Percentiles rank a stretch among this genome's conserved stretches.
phyloP scores from a whole-genome alignment of 2,888 invertebrate species.

The Mythimna loreyi region DNA sequence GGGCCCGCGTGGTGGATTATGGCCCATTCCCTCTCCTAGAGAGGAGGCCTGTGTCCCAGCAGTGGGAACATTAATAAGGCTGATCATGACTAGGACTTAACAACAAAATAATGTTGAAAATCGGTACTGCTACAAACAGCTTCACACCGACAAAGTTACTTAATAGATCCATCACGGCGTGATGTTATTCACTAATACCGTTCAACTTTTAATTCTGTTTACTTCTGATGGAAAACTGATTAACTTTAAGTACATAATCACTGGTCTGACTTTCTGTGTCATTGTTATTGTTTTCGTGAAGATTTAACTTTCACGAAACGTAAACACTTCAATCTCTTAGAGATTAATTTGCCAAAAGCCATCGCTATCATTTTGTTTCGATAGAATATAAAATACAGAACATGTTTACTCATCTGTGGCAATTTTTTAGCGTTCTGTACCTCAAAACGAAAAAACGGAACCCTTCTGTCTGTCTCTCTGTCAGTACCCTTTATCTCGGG shows the following conservation, averaged over 20 bases:
- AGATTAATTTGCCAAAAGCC: neutral
- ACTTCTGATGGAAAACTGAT: slow-evolving; percentile 37
- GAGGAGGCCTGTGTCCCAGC: too few relatives aligned
- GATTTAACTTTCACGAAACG: slow-evolving; percentile 19
- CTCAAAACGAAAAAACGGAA: too few relatives aligned
- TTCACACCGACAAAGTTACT: slow-evolving; percentile 13
- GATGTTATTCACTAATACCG: slow-evolving; percentile 2
- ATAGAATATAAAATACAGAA: neutral
- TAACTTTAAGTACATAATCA: slow-evolving; percentile 27
- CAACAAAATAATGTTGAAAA: neutral
- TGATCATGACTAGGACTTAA: too few relatives aligned
- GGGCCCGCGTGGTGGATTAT: too few relatives aligned
- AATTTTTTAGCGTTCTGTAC: neutral
- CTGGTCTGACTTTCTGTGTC: slow-evolving; percentile 13
- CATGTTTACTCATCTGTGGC: neutral
- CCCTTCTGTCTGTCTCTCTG: too few relatives aligned
- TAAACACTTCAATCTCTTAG: slow-evolving; percentile 11
- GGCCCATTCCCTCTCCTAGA: too few relatives aligned
- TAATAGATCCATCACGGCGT: slow-evolving; percentile 47
- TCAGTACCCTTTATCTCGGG: too few relatives aligned
- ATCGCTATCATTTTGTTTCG: neutral
- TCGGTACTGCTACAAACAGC: neutral
- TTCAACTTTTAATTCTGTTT: slow-evolving; percentile 53
- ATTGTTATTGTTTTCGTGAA: slow-evolving; percentile 21
- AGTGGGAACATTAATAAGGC: too few relatives aligned